Base-by-base conservation (phyloP, 2,797 vertebrate genomes). In the Acipenser oxyrinchus region DNA sequence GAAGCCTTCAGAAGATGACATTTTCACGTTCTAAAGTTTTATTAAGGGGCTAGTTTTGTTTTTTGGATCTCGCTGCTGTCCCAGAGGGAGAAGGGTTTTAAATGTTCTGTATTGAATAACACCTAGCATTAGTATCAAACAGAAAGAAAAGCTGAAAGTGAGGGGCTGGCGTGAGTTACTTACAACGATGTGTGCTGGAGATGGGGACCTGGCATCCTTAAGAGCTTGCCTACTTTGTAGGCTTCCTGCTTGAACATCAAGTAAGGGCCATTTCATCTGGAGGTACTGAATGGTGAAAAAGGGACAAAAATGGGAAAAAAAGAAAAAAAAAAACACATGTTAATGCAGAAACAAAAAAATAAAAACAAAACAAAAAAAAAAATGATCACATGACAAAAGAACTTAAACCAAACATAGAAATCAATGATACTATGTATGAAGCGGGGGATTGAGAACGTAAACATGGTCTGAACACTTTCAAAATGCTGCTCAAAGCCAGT, bases 261-360 rank as follows among this genome's bases (percentile, higher is more conserved):
- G 91, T 85, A 99, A 92, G 74, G 96, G 96, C 96, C 96, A 99
- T 95, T 99, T 99, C 96, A 99, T 99, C 93, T 99, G 96, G 85
- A 99, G 94, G 86, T 99, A 99, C 96, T 98, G 81, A 86, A 92
- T 84, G 90, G 82, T 66, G 77, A 87, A 90, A 37, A 37, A 91
- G 87, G 91, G 92, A 90, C 86, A 87, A 67, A 78, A 88, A 89
- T 87, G 87, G 78, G 84, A 77, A 84, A 92, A 74, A 88, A 83
- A 84, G 67, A 76, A 77, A 69, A 89, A 92, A 86, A 92, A 37
- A 84, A 87, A 87, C 4, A 82, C 75, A 91, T 89, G 90, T 90
- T 93, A 93, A 91, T 88, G 88, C 86, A 91, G 87, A 91, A 84
- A 71, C 85, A 88, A 85, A 86, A 84, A 71, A 62, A 72, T 75